These are phyloP conservation scores for Dendrophyllia cribrosa DNA, from an alignment of 64 coral and sea anemone species.

Conservation along the genomic window DNA sequence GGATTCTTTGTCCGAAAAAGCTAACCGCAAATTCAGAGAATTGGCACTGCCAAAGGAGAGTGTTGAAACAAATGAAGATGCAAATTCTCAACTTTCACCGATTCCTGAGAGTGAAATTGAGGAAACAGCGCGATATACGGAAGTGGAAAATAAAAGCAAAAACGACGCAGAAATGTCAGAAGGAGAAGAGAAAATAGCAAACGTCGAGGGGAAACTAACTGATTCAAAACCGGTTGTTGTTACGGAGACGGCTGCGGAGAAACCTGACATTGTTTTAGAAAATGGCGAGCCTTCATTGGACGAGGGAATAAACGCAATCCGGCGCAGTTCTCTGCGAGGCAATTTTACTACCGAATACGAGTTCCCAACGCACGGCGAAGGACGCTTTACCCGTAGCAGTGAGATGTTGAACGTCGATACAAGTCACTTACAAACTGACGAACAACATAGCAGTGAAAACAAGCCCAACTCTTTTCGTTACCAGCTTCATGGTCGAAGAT, in stretches of 20 bases:
- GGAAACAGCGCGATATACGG: background rate
- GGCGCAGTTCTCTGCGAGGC: background rate
- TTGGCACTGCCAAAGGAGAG: background rate
- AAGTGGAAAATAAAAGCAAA: background rate
- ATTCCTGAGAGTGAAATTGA: conserved; percentile 4
- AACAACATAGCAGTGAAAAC: background rate
- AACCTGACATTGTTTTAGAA: background rate
- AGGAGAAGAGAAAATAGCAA: background rate
- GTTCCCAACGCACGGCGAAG: background rate
- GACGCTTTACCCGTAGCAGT: conserved; percentile 20
- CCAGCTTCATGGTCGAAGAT: conserved; percentile 20
- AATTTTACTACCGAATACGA: conserved; percentile 21
- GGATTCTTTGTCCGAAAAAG: background rate
- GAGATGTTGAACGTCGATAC: background rate
- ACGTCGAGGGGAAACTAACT: background rate
- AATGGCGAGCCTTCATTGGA: background rate
- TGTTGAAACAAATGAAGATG: background rate
- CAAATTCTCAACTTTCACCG: conserved; percentile 2
- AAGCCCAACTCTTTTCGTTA: background rate
- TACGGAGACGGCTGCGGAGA: background rate
- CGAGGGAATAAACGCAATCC: background rate
- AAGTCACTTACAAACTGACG: background rate
- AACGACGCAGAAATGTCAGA: background rate
- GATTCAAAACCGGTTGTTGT: background rate
- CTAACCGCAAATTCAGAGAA: background rate